These are phyloP conservation scores for Hyalella azteca DNA, from an alignment of 2,888 invertebrate species.

Conservation along the genomic window DNA sequence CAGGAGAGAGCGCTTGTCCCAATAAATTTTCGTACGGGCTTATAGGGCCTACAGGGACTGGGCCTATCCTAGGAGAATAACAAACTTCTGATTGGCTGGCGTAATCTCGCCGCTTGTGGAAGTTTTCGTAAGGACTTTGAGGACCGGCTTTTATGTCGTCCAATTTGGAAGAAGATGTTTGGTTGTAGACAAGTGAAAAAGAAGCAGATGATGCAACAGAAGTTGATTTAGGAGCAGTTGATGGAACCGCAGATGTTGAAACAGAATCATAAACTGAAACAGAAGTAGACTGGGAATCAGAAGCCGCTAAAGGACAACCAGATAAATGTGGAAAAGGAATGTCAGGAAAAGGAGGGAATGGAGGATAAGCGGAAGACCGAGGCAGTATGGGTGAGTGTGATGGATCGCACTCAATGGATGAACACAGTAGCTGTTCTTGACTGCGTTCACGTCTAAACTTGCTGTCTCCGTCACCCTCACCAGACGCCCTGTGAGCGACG, in stretches of 20 bases:
- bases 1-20: neutral
- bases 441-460: neutral
- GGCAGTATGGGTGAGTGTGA: neutral
- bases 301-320: neutral
- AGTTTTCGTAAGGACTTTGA: conserved; percentile 21
- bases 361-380: conserved; percentile 12
- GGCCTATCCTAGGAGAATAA: conserved; percentile 23
- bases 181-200: no score
- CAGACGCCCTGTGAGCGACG: neutral
- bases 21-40: conserved; percentile 60
- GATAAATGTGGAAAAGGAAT: neutral
- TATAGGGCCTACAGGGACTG: conserved; percentile 45
- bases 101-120: conserved; percentile 14
- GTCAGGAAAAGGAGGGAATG: conserved; percentile 15
- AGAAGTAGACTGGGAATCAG: neutral
- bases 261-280: no score
- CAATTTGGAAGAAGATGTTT: conserved; percentile 46
- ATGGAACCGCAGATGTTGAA: no score
- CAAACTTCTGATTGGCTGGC: conserved; percentile 57
- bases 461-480: neutral
- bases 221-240: no score
- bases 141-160: conserved; percentile 8
- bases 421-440: neutral
- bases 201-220: no score
- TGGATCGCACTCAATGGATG: neutral